Evolutionary conservation across 2,797 vertebrate species (phyloP), one percentile per base, ranked within the genome.

Genomic region (Danio jaintianensis): DNA sequence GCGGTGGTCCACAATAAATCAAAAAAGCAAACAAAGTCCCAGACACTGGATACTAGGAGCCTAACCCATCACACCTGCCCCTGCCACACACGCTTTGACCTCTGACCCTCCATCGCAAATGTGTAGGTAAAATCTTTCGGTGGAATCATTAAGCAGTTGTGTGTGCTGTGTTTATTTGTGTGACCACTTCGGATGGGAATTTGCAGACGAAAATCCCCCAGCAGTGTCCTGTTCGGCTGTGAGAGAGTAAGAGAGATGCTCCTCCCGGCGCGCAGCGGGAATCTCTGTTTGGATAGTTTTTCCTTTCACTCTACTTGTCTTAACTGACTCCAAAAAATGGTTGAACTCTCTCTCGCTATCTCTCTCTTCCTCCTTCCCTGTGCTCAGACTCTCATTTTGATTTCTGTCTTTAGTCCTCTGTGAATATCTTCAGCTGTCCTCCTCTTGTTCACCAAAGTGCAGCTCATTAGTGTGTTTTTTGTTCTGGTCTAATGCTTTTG

Each of bases 261-360:
- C 89, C 90, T 89, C 83, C 85, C 86, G 86, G 75, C 83, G 85
- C 85, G 42, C 86, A 86, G 73, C 85, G 84, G 89, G 90, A 86
- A 80, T 90, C 88, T 86, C 85, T 94, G 90, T 93, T 93, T 88
- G 91, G 93, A 88, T 91, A 92, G 91, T 92, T 90, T 92, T 92
- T 90, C 87, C 89, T 92, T 93, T 91, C 86, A 80, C 81, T 38
- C 79, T 62, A 73, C 87, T 89, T 89, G 87, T 93, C 91, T 94
- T 93, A 94, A 94, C 91, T 91, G 89, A 87, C 90, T 94, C 92
- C 89, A 92, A 91, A 92, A 81, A 92, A 91, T 88, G 29, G 90
- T 87, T 82, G 74, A 80, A 72, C 87, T 91, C 85, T 85, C 87
- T 53, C 45, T 45, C n/a, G 20, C 45, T n/a, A 71, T 82, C 75